phyloP scores from a whole-genome alignment of 92 coral and sea anemone species.

The Meandrina meandrites region DNA sequence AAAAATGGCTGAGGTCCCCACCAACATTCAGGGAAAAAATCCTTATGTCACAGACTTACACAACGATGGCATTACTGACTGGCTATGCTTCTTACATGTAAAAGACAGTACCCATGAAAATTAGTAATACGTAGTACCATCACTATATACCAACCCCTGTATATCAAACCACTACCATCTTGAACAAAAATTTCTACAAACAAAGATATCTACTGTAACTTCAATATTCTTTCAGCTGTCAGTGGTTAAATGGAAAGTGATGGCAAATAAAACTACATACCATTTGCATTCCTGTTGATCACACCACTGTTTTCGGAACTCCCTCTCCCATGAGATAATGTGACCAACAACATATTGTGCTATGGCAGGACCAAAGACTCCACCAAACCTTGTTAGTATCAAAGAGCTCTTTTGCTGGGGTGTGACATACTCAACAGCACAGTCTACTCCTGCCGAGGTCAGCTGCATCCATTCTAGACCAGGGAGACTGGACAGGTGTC shows the following conservation, averaged over 20 bases:
- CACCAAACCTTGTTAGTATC: slow-evolving; percentile 80
- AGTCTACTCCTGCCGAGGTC: slow-evolving; percentile 87
- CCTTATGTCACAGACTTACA: too few relatives aligned
- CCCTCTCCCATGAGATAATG: slow-evolving; percentile 83
- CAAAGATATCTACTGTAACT: too few relatives aligned
- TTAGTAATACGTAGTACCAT: too few relatives aligned
- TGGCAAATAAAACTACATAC: slow-evolving; percentile 41
- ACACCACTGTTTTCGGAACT: slow-evolving; percentile 50
- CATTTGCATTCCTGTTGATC: slow-evolving; percentile 68
- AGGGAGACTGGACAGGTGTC: slow-evolving; percentile 59
- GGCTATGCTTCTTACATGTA: too few relatives aligned
- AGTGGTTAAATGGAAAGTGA: not conserved
- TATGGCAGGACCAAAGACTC: slow-evolving; percentile 75
- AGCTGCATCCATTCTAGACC: slow-evolving; percentile 92
- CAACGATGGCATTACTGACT: too few relatives aligned
- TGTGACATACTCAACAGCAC: slow-evolving; percentile 40
- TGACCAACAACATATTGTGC: slow-evolving; percentile 87
- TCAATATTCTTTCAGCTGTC: too few relatives aligned
- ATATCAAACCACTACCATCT: not conserved
- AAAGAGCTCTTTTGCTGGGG: slow-evolving; percentile 58
- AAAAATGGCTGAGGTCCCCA: too few relatives aligned
- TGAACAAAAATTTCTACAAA: too few relatives aligned
- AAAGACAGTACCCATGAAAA: too few relatives aligned
- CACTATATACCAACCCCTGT: too few relatives aligned
- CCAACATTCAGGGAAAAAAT: too few relatives aligned